phyloP scores from a whole-genome alignment of 1,140 invertebrate species.

The Drosophila persimilis region DNA sequence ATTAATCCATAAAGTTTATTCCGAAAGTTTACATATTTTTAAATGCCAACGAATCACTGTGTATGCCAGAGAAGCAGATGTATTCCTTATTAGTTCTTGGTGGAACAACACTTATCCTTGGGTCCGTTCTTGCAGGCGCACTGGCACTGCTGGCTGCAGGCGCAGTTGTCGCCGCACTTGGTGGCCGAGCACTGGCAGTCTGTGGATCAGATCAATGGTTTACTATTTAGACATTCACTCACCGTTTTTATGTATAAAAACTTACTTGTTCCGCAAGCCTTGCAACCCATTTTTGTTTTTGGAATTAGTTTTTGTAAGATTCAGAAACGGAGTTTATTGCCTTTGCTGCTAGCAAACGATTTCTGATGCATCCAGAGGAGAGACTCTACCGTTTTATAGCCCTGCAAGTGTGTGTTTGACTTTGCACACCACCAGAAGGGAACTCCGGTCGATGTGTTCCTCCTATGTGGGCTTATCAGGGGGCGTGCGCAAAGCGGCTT shows the following conservation, averaged over 20 bases:
- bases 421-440: slow-evolving; percentile 47
- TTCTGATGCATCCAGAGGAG: slow-evolving; percentile 9
- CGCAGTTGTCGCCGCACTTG: slow-evolving; percentile 69
- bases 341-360: slow-evolving; percentile 9
- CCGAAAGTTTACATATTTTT: neutral
- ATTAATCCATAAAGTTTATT: neutral
- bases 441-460: neutral
- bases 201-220: neutral
- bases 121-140: slow-evolving; percentile 66
- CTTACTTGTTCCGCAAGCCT: slow-evolving; percentile 67
- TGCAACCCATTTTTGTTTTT: slow-evolving; percentile 61
- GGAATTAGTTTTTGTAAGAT: neutral
- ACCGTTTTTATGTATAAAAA: neutral
- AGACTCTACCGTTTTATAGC: slow-evolving; percentile 45
- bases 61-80: neutral
- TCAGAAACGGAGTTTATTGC: neutral
- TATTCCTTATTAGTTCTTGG: slow-evolving; percentile 38
- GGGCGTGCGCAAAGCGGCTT: slow-evolving; percentile 47
- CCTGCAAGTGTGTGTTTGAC: neutral
- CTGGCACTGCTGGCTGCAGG: slow-evolving; percentile 68
- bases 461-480: slow-evolving; percentile 24
- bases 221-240: neutral
- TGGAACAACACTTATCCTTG: slow-evolving; percentile 65
- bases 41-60: neutral
- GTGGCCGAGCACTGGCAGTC: slow-evolving; percentile 67